phyloP scores from a whole-genome alignment of 1,140 invertebrate genomes.

The Plutomurus gul region DNA sequence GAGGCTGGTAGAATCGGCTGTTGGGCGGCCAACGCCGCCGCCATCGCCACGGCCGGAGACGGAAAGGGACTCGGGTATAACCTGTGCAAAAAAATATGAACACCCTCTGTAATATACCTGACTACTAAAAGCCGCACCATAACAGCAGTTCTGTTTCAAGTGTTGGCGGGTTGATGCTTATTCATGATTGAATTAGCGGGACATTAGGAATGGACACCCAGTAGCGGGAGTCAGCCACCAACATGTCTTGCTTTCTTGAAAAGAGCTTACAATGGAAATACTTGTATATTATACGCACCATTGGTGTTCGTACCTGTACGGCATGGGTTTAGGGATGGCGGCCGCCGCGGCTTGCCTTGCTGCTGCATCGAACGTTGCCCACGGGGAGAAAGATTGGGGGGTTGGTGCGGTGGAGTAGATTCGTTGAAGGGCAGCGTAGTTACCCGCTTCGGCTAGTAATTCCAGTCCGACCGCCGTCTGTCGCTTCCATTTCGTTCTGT shows the following conservation, averaged over 20 bases:
- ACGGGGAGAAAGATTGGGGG: slow-evolving; percentile 52
- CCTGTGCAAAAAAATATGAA: slow-evolving; percentile 40
- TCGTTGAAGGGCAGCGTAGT: slow-evolving; percentile 94
- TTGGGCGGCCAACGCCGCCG: slow-evolving; percentile 60
- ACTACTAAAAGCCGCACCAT: too few relatives aligned
- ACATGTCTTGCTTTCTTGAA: too few relatives aligned
- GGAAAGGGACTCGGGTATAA: slow-evolving; percentile 67
- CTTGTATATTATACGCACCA: too few relatives aligned
- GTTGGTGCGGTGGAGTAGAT: slow-evolving; percentile 61
- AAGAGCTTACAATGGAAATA: too few relatives aligned
- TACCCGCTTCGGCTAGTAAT: slow-evolving; percentile 92
- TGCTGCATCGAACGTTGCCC: slow-evolving; percentile 57
- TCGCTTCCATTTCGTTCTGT: slow-evolving; percentile 98
- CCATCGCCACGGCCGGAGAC: slow-evolving; percentile 56
- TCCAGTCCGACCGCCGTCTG: slow-evolving; percentile 97
- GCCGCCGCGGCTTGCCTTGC: slow-evolving; percentile 65
- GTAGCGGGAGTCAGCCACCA: too few relatives aligned
- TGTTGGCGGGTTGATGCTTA: too few relatives aligned
- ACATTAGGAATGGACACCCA: too few relatives aligned
- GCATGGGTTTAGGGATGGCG: slow-evolving; percentile 83
- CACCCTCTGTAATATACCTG: too few relatives aligned
- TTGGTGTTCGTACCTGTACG: slow-evolving; percentile 66
- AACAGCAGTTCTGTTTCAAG: too few relatives aligned
- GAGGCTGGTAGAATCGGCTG: slow-evolving; percentile 66
- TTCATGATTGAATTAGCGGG: too few relatives aligned